A percentile compares a stretch with the other conserved stretches of the same genome.
phyloP scores from a whole-genome alignment of 2,888 invertebrate genomes.

The Watsonalla binaria region DNA sequence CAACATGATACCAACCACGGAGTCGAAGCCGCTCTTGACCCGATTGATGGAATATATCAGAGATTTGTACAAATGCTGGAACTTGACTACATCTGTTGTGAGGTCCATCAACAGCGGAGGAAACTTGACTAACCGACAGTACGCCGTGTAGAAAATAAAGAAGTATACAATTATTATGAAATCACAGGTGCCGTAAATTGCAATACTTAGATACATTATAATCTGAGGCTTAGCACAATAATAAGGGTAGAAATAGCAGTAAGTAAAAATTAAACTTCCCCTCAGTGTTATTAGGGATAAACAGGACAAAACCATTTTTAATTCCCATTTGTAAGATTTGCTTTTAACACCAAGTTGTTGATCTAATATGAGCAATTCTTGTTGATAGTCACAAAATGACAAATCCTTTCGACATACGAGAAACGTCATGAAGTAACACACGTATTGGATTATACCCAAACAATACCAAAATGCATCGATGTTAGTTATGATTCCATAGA shows the following conservation, averaged over 20 bases:
- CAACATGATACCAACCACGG: conserved; percentile 5
- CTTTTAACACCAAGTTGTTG: neutral
- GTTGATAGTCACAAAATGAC: neutral
- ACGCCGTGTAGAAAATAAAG: conserved; percentile 9
- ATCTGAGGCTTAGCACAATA: conserved; percentile 3
- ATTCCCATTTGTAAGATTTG: conserved; percentile 1
- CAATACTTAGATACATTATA: neutral
- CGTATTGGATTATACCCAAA: neutral
- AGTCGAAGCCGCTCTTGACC: conserved; percentile 4
- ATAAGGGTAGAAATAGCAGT: neutral
- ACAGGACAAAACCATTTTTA: conserved; percentile 1
- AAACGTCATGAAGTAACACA: neutral
- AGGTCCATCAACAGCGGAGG: conserved; percentile 1
- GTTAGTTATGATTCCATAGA: neutral
- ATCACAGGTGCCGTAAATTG: conserved; percentile 7
- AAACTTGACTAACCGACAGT: conserved; percentile 8
- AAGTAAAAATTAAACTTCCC: neutral
- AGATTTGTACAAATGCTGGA: conserved; percentile 9
- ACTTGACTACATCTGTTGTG: conserved; percentile 1
- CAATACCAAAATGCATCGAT: neutral
- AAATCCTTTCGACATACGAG: neutral
- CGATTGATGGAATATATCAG: conserved; percentile 10
- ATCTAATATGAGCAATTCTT: conserved; percentile 5
- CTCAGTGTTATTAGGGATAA: neutral
- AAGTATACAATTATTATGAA: conserved; percentile 10